Percentiles rank a stretch among this genome's conserved stretches.
These are phyloP conservation scores for Pocota personata DNA, from an alignment of 2,888 invertebrate species.

Conservation along the genomic window DNA sequence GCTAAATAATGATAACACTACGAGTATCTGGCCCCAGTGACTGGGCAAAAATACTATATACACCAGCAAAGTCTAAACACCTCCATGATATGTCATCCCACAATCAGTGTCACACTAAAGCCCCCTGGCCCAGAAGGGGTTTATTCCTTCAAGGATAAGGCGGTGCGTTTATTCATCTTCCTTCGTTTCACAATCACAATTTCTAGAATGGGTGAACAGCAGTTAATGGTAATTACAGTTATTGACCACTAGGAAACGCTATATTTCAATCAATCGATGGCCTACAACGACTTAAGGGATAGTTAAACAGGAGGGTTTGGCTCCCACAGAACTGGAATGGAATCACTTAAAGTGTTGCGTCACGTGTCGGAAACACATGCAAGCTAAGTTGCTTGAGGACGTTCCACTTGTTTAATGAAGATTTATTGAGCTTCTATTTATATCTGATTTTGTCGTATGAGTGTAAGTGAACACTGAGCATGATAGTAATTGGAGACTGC, in stretches of 20 bases:
- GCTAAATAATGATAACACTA: conserved; percentile 6
- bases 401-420: conserved; percentile 47
- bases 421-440: conserved; percentile 26
- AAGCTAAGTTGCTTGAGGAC: background rate
- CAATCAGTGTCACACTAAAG: conserved; percentile 53
- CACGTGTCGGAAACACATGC: conserved; percentile 18
- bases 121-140: background rate
- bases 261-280: conserved; percentile 52
- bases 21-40: background rate
- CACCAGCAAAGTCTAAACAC: background rate
- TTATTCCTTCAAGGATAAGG: conserved; percentile 26
- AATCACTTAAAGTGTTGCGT: conserved; percentile 29
- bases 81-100: conserved; percentile 38
- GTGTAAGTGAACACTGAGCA: background rate
- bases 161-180: conserved; percentile 38
- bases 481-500: conserved; percentile 30
- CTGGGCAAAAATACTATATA: conserved; percentile 2
- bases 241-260: conserved; percentile 47
- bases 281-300: conserved; percentile 39
- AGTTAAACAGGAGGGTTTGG: conserved; percentile 34
- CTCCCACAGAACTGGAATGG: background rate
- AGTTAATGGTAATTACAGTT: conserved; percentile 57
- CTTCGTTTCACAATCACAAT: conserved; percentile 3
- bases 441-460: conserved; percentile 2
- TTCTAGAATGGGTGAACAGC: conserved; percentile 16